phyloP scores from a whole-genome alignment of 2,888 invertebrate genomes.

The Trimorus sp. region DNA sequence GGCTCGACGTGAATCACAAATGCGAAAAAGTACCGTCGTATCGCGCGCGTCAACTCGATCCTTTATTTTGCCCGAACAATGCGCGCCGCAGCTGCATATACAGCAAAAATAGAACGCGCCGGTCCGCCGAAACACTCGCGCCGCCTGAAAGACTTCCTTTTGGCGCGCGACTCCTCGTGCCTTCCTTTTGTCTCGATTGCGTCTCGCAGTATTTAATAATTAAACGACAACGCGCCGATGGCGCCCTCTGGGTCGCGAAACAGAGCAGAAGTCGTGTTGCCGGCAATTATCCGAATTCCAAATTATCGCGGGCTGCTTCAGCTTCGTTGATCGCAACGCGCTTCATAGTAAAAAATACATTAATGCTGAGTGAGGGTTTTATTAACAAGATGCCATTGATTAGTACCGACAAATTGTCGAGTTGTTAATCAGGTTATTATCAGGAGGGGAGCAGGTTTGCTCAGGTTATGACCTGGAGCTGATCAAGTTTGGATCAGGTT shows the following conservation, averaged over 20 bases:
- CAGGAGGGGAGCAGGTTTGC: too few species aligned
- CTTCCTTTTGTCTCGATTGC: conserved; percentile 59
- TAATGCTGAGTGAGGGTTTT: too few species aligned
- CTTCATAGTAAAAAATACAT: too few species aligned
- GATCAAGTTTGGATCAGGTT: too few species aligned
- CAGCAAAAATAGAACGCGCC: conserved; percentile 49
- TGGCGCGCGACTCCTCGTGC: conserved; percentile 34
- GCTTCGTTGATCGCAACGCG: too few species aligned
- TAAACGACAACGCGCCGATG: conserved; percentile 45
- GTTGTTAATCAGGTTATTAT: too few species aligned
- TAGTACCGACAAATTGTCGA: too few species aligned
- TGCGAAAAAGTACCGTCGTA: conserved; percentile 37
- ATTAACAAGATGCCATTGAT: too few species aligned
- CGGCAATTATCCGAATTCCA: conserved; percentile 52
- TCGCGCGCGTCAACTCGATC: conserved; percentile 44
- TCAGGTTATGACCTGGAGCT: too few species aligned
- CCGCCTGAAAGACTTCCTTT: conserved; percentile 44
- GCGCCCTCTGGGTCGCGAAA: conserved; percentile 34
- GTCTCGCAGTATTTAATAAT: conserved; percentile 56
- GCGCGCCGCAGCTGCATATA: conserved; percentile 46
- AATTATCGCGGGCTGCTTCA: too few species aligned
- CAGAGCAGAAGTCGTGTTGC: conserved; percentile 31
- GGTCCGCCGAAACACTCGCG: conserved; percentile 44
- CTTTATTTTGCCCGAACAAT: conserved; percentile 54
- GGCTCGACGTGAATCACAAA: conserved; percentile 16